Evolutionary conservation across 2,113 vertebrate genomes (phyloP).

Genomic region (Dromaius novaehollandiae): DNA sequence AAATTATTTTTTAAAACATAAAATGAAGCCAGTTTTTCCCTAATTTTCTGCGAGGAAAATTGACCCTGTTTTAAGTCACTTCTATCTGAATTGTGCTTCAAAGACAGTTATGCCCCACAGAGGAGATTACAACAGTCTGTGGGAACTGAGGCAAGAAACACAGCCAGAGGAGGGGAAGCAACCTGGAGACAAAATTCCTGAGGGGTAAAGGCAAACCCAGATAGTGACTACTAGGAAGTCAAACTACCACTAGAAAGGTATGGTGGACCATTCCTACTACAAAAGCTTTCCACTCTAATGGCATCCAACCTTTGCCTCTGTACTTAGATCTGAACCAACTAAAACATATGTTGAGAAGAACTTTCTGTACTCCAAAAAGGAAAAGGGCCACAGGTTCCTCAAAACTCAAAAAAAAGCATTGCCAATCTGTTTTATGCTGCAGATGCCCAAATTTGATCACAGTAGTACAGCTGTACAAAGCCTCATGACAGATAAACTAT

Average conservation of each 20-base stretch:
- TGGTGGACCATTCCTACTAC: not conserved
- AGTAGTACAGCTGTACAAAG: not conserved
- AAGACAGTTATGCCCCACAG: not conserved
- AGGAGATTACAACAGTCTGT: not conserved
- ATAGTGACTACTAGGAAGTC: not conserved
- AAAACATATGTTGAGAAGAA: not conserved
- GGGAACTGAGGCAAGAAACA: not conserved
- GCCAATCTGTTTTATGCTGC: not conserved
- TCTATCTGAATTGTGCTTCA: not conserved
- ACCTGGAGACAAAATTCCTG: not conserved
- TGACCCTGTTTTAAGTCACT: not conserved
- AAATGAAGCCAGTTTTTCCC: not conserved
- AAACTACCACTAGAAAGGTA: not conserved
- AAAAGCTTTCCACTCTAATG: not conserved
- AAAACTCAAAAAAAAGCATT: not conserved
- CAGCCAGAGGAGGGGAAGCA: not conserved
- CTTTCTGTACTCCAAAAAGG: not conserved
- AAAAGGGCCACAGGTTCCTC: not conserved
- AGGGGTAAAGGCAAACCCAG: not conserved
- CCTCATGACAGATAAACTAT: not conserved
- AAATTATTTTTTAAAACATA: not conserved
- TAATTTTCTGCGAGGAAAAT: not conserved
- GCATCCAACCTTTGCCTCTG: not conserved
- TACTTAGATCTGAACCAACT: not conserved
- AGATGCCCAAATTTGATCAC: not conserved